Base-by-base conservation (phyloP, 2,797 vertebrate species). In the Linurgus olivaceus region DNA sequence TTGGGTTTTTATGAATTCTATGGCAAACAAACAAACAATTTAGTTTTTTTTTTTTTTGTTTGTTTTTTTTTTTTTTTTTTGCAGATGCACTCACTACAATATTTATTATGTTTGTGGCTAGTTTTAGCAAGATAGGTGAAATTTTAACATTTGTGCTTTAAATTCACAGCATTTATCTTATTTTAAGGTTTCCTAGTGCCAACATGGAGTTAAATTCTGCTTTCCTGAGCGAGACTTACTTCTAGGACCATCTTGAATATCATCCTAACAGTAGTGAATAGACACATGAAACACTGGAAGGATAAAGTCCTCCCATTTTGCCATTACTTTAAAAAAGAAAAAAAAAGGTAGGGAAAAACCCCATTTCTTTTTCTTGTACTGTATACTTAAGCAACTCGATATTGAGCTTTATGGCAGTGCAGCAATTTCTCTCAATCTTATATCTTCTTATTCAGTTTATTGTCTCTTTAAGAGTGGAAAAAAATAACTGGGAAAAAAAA, bases 341-440 rank as follows among this genome's bases (percentile, higher is more conserved):
- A 31, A 70, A 42, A 37, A 21, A 2, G 0, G 2, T 1, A 2
- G 0, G 1, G 1, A 8, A 15, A 17, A 13, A 0, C 0, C 2
- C 2, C 1, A 61, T 11, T 20, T 33, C 50, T 77, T 82, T 51
- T 21, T 50, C 16, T 57, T 77, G 5, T 45, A 31, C 28, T 54
- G 11, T 17, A 58, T 51, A 77, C 2, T n/a, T 74, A 51, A 67
- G 21, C 29, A 92, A 65, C 12, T 68, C 10, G 58, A 65, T 59
- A 76, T 5, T 51, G 28, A 71, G 52, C 7, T 61, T 80, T 13
- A 12, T 35, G 31, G 9, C 4, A 63, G 11, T 47, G 16, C 5
- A 66, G 5, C 40, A 38, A 65, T 59, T 66, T 94, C 14, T 66
- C 26, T 61, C 23, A 45, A 62, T 57, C 12, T 42, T 55, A 5